Percentiles rank a stretch among this genome's conserved stretches.
These are phyloP conservation scores for Morus bassanus DNA, from an alignment of 2,797 vertebrate genomes.

Conservation along the genomic window DNA sequence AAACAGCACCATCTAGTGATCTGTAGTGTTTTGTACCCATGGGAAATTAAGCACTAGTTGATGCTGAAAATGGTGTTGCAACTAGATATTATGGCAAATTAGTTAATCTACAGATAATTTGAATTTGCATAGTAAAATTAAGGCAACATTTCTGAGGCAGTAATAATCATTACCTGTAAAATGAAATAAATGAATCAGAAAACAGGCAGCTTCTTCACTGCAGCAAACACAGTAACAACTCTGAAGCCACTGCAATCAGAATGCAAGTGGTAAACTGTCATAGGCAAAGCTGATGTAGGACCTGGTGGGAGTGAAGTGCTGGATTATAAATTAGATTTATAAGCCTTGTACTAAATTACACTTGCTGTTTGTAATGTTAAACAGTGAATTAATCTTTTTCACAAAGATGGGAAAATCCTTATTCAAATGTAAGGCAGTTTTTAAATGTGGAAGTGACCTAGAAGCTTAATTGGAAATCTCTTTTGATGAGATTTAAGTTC, in stretches of 20 bases:
- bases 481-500: neutral
- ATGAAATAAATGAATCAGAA: neutral
- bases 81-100: neutral
- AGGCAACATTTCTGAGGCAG: neutral
- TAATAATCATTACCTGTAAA: neutral
- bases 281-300: neutral
- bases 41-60: neutral
- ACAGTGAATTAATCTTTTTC: neutral
- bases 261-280: neutral
- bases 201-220: neutral
- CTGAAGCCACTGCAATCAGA: neutral
- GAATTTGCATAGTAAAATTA: neutral
- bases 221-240: neutral
- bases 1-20: conserved; percentile 64
- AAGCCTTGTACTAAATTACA: neutral
- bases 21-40: neutral
- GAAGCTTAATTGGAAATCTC: neutral
- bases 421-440: neutral
- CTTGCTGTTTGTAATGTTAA: conserved; percentile 18
- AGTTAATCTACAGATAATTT: neutral
- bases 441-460: neutral
- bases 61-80: neutral
- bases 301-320: neutral
- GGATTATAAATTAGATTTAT: neutral
- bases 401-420: conserved; percentile 12